Evolutionary conservation across 2,888 invertebrate genomes (phyloP).

Genomic region (Junonia oenone): DNA sequence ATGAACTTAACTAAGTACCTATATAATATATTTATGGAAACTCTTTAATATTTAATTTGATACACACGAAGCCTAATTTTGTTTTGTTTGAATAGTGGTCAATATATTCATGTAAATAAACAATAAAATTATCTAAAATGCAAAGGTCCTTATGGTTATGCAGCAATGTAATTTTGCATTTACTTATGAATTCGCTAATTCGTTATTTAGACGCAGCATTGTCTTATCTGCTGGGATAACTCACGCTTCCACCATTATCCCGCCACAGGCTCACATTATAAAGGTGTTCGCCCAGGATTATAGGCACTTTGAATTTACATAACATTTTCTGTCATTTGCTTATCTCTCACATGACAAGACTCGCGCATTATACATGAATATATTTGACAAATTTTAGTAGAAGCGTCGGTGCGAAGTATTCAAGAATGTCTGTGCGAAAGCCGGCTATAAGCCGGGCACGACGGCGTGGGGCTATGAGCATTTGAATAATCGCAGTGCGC

Average conservation of each 20-base stretch:
- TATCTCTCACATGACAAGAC: conserved; percentile 73
- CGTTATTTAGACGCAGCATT: conserved; percentile 48
- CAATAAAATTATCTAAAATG: no score
- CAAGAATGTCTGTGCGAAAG: conserved; percentile 52
- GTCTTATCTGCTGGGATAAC: conserved; percentile 59
- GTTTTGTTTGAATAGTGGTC: no score
- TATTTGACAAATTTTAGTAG: conserved; percentile 70
- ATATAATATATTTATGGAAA: background rate
- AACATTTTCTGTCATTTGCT: conserved; percentile 77
- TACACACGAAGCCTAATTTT: no score
- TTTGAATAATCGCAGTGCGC: conserved; percentile 73
- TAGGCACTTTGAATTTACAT: conserved; percentile 71
- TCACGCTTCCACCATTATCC: conserved; percentile 61
- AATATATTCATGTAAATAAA: background rate
- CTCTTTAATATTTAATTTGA: background rate
- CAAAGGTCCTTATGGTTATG: background rate
- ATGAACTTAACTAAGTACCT: no score
- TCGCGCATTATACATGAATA: conserved; percentile 71
- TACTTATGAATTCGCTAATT: conserved; percentile 22
- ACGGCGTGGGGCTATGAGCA: conserved; percentile 54
- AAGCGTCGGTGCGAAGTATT: conserved; percentile 52
- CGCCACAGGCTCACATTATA: conserved; percentile 54
- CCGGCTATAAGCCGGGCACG: conserved; percentile 38
- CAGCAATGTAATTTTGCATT: conserved; percentile 8
- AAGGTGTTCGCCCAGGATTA: conserved; percentile 65